Evolutionary conservation across 2,797 vertebrate genomes (phyloP), one percentile per base, ranked within the genome.

Genomic region (Eleutherodactylus coqui): DNA sequence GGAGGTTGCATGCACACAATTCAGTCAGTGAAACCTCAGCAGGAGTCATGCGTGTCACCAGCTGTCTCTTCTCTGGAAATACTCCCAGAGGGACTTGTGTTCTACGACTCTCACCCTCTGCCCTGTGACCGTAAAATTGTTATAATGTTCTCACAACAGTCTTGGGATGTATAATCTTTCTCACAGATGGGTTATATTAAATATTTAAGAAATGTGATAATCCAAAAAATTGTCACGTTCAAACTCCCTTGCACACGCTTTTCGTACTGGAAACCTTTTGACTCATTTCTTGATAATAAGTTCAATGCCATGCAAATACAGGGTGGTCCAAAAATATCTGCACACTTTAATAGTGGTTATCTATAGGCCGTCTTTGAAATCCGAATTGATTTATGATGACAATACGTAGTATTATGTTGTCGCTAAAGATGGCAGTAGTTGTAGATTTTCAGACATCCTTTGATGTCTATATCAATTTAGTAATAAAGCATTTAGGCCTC

Each of bases 111-210:
- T 84, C 76, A 60, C 76, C 86, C 81, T 55, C 70, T 83, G 75
- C 60, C 55, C 75, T 38, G 29, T 64, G 70, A 77, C 76, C 67
- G 32, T 83, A 60, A 83, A 87, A 83, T 87, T 84, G 76, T 87
- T 87, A 55, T 79, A 87, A 83, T 80, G 82, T 87, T 87, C 86
- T 87, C 86, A 87, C 82, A 84, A 87, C 58, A 87, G 55, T 79
- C 76, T 75, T 84, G 82, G 80, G 79, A 82, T 83, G 79, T 49
- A 82, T 76, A 36, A 80, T 79, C 38, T 55, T 78, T 73, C 62
- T 84, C 76, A 84, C 86, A 87, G 86, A 87, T 87, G 86, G 82
- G 6, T 84, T 75, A 27, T 60, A 75, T 84, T 70, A 87, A 79
- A 79, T 53, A 79, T 79, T 77, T 73, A 36, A 62, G 69, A 55